Conservation (phyloP, 2,797 vertebrate genomes). For the Cuniculus paca region DNA sequence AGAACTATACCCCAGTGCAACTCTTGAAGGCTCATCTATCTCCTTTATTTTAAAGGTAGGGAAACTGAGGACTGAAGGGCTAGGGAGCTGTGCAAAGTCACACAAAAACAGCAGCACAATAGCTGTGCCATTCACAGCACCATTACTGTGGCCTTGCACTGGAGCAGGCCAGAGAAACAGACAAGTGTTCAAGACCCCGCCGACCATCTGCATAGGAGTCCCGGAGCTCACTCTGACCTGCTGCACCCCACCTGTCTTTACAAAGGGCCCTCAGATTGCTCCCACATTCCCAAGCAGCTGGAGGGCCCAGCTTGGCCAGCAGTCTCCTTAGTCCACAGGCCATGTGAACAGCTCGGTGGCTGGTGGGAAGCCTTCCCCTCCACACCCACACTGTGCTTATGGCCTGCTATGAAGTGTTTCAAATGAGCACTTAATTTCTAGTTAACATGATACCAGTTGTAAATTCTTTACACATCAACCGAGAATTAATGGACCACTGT, state of each 20-base stretch:
- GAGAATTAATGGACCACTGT: conserved; percentile 73
- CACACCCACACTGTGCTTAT: conserved; percentile 72
- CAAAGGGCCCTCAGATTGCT: neutral
- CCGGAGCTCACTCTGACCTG: neutral
- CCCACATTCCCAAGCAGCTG: neutral
- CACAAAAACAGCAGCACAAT: neutral
- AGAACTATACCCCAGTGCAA: neutral
- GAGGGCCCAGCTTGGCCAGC: neutral
- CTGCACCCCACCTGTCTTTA: neutral
- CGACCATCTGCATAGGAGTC: neutral
- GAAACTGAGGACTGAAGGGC: conserved; percentile 28
- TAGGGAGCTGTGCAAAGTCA: neutral
- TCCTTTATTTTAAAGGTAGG: conserved; percentile 37
- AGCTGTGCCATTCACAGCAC: neutral
- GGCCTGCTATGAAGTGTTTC: conserved; percentile 81
- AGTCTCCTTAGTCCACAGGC: conserved; percentile 58
- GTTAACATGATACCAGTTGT: conserved; percentile 83
- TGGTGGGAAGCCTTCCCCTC: conserved; percentile 73
- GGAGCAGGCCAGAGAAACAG: neutral
- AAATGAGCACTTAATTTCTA: conserved; percentile 85
- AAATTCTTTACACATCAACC: conserved; percentile 85
- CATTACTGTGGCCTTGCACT: neutral
- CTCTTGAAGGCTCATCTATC: neutral
- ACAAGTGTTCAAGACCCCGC: neutral
- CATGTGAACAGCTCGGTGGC: conserved; percentile 63